Evolutionary conservation across 2,888 invertebrate genomes (phyloP).

Genomic region (Endotricha flammealis): DNA sequence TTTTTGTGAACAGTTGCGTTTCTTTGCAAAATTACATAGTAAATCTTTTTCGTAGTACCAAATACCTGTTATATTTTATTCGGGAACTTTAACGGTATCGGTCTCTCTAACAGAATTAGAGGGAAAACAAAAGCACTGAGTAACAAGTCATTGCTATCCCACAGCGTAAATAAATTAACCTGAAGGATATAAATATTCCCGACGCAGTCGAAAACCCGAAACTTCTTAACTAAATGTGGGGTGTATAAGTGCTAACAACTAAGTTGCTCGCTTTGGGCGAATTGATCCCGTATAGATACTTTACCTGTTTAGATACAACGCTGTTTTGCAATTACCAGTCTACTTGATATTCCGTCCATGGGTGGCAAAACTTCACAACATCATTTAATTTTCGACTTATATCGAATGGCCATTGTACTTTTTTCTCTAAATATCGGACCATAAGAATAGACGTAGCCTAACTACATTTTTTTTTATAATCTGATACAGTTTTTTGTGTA

Average conservation of each 20-base stretch:
- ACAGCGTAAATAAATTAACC: conserved; percentile 36
- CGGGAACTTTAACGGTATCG: too few species aligned
- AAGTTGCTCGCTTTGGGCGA: conserved; percentile 31
- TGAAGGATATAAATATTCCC: conserved; percentile 26
- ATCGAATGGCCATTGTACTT: too few species aligned
- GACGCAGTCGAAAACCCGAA: conserved; percentile 24
- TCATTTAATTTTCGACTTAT: not conserved
- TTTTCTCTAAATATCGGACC: too few species aligned
- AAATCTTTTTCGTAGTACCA: not conserved
- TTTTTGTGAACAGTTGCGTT: too few species aligned
- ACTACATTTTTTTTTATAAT: too few species aligned
- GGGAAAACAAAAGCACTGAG: not conserved
- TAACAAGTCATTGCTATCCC: conserved; percentile 17
- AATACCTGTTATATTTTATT: too few species aligned
- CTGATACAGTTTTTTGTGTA: too few species aligned
- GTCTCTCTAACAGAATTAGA: too few species aligned
- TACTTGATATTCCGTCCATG: conserved; percentile 5
- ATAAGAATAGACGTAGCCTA: too few species aligned
- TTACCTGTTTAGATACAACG: conserved; percentile 16
- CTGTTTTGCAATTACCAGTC: conserved; percentile 28
- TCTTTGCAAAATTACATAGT: too few species aligned
- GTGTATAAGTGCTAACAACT: conserved; percentile 27
- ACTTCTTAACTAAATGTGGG: conserved; percentile 39
- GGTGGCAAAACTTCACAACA: not conserved
- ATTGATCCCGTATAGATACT: conserved; percentile 28